Base-by-base conservation (phyloP, 2,797 vertebrate species). In the Strix occidentalis region DNA sequence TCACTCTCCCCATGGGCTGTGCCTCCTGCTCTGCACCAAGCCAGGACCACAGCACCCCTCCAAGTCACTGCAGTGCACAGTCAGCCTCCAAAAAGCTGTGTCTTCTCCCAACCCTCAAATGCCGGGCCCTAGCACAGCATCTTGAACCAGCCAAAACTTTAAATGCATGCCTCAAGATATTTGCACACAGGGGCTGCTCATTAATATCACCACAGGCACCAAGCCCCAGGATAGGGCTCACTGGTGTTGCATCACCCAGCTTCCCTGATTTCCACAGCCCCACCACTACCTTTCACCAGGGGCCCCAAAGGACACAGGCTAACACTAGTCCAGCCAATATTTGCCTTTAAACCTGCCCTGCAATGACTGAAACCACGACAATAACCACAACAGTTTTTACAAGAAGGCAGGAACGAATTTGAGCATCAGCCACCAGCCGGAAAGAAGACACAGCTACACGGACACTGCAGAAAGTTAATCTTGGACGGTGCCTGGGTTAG, bases 1-100 rank as follows among this genome's bases (percentile, higher is more conserved):
- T 13, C 0, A 1, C 54, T 37, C 12, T 83, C 31, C 29, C 18
- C 15, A 4, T 0, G 2, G 51, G 15, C n/a, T 54, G 16, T n/a
- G 16, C 33, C 33, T 83, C 23, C 45, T 69, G 70, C 15, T 78
- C 61, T 43, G 64, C 53, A 77, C 25, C 50, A 53, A 35, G 48
- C 7, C 51, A 57, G 69, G 26, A 65, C 65, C 56, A 51, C 51
- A 65, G 31, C n/a, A 80, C 25, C 4, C 3, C 6, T 5, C 10
- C 48, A 41, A 26, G n/a, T 24, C 58, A 53, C 41, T 23, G 16
- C 35, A 69, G 33, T 69, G 33, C 28, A 20, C 58, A 50, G 8
- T 24, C 50, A 87, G 26, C 41, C 80, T 37, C 33, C 46, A 64
- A 56, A 87, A 91, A 7, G 4, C 20, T 54, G 15, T 1, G 0